Evolutionary conservation across 2,113 vertebrate genomes (phyloP).

Genomic region (Cyprinodon tularosa): DNA sequence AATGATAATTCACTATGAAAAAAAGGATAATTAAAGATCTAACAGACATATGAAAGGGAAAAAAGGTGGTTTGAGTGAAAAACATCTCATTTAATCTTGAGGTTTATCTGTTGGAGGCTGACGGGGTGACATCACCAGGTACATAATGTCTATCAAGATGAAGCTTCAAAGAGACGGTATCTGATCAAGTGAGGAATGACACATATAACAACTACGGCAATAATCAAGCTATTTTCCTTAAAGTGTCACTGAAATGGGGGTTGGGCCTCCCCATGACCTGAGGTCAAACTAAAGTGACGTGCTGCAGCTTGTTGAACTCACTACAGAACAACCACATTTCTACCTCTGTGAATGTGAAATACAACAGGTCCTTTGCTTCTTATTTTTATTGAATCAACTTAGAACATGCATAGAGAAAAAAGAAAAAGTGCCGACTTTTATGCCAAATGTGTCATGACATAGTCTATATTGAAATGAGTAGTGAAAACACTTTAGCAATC

Average conservation of each 20-base stretch:
- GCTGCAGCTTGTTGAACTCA: conserved; percentile 71
- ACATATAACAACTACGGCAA: neutral
- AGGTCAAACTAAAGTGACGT: conserved; percentile 79
- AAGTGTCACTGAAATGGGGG: conserved; percentile 56
- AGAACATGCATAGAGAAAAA: conserved; percentile 4
- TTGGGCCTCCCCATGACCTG: conserved; percentile 73
- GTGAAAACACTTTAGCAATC: conserved; percentile 4
- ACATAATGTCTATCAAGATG: conserved; percentile 54
- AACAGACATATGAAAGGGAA: neutral
- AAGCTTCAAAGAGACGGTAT: conserved; percentile 17
- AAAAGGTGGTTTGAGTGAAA: neutral
- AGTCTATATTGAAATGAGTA: conserved; percentile 27
- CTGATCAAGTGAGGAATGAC: conserved; percentile 16
- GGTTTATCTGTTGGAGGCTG: conserved; percentile 29
- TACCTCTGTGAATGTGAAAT: conserved; percentile 40
- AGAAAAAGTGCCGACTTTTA: conserved; percentile 10
- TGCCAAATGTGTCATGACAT: conserved; percentile 24
- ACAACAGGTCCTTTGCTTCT: conserved; percentile 35
- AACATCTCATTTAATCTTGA: neutral
- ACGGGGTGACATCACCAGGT: conserved; percentile 32
- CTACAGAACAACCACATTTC: conserved; percentile 58
- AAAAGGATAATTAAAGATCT: conserved; percentile 19
- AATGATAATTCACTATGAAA: neutral
- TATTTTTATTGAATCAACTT: conserved; percentile 14
- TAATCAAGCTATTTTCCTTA: conserved; percentile 44